Evolutionary conservation across 2,888 invertebrate genomes (phyloP).

Genomic region (Athalia circularis): DNA sequence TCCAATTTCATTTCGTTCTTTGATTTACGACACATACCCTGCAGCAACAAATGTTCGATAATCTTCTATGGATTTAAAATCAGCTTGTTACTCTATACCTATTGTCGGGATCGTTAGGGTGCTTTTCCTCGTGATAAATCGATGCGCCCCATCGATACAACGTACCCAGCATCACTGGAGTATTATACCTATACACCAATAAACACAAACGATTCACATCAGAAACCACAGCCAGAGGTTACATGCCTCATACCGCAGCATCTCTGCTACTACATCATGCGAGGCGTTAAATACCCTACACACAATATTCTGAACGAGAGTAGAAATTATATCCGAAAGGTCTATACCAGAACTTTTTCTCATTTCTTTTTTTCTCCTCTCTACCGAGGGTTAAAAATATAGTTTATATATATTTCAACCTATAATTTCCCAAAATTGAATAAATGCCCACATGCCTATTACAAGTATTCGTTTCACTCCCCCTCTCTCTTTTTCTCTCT

Average conservation of each 20-base stretch:
- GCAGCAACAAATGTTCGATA: background rate
- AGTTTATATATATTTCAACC: background rate
- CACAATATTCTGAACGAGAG: constrained; percentile 10
- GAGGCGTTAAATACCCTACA: background rate
- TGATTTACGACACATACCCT: too few relatives aligned
- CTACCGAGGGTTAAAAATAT: background rate
- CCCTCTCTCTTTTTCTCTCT: too few relatives aligned
- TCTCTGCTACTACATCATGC: too few relatives aligned
- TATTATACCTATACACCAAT: background rate
- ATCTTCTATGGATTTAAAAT: constrained; percentile 10
- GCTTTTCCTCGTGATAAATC: constrained; percentile 20
- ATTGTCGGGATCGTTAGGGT: constrained; percentile 40
- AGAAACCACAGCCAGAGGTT: too few relatives aligned
- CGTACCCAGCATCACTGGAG: background rate
- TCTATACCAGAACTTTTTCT: background rate
- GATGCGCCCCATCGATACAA: constrained; percentile 6
- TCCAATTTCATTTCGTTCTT: too few relatives aligned
- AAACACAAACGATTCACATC: background rate
- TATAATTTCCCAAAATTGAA: constrained; percentile 11
- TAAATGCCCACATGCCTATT: background rate
- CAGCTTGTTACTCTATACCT: constrained; percentile 35
- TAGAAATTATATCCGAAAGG: background rate
- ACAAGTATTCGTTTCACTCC: background rate
- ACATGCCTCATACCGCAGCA: too few relatives aligned
- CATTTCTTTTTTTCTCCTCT: background rate